Base-by-base conservation (phyloP, 2,113 vertebrate genomes). In the Albula glossodonta region DNA sequence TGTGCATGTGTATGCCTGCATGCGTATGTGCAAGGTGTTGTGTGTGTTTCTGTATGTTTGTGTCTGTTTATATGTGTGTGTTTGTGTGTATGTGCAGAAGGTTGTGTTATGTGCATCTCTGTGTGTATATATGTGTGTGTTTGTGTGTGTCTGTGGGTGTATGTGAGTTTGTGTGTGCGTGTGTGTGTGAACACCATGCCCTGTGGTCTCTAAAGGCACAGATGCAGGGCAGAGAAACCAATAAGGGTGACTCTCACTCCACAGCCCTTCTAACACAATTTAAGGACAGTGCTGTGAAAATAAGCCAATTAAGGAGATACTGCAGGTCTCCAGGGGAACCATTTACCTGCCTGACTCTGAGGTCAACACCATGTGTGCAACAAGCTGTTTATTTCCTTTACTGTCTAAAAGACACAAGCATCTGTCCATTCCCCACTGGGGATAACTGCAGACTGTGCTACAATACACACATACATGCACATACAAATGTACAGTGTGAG, bases 391-490 rank as follows among this genome's bases (percentile, higher is more conserved):
- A 56, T 74, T 74, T 74, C 7, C 12, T 22, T 13, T 60, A 3
- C 11, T 74, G 66, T 74, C 25, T 74, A 41, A 31, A 84, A 60
- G 77, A 80, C 77, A 80, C 60, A 78, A 53, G 49, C 74, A 84
- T 85, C 84, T 79, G 84, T 57, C 49, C 51, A 57, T 49, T 85
- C 51, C 84, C 84, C 51, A 52, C 25, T 57, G 77, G 77, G 83
- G 48, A 74, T 78, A 4, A 63, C 60, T 63, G 4, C 22, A 63
- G 15, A 63, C 22, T 63, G 15, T 63, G 56, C 11, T 60, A 60
- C 10, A 63, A 22, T 19, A 63, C 11, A 60, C 12, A 60, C 22
- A 63, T 63, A 19, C 60, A 19, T 4, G 22, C 60, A 22, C 31
- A 41, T 41, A 41, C 31, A 41, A 41, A 41, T 41, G 60, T 22